Conservation (phyloP, 64 coral and sea anemone species). For the Orbicella faveolata region DNA sequence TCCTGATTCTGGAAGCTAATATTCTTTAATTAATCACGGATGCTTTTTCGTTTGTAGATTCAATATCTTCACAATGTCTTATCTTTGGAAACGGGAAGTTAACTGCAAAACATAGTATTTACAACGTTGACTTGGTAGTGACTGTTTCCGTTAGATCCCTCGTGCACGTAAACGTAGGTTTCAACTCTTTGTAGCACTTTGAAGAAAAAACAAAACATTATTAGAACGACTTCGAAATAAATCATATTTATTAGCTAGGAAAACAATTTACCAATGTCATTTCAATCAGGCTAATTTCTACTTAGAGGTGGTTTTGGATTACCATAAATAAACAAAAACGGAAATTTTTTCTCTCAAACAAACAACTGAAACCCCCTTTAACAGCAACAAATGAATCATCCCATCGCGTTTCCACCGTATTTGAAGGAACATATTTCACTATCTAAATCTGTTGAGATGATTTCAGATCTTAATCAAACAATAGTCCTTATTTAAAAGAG, state of each 20-base stretch:
- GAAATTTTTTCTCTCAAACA: not conserved
- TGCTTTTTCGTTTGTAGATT: not conserved
- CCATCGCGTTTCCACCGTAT: no score
- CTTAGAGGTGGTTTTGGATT: not conserved
- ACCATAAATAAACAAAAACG: not conserved
- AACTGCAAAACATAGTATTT: not conserved
- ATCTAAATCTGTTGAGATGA: slow-evolving; percentile 13
- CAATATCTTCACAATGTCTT: no score
- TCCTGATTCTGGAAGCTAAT: no score
- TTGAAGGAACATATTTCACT: not conserved
- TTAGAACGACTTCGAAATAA: no score
- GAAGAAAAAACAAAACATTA: no score
- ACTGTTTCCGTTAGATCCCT: not conserved
- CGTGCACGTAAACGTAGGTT: not conserved
- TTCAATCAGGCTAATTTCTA: not conserved
- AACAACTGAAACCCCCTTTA: not conserved
- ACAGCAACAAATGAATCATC: not conserved
- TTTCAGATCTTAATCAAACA: slow-evolving; percentile 1
- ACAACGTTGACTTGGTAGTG: not conserved
- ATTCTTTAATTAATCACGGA: not conserved
- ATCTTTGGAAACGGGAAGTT: not conserved
- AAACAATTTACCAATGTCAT: not conserved
- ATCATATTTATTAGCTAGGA: not conserved
- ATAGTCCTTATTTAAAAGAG: not conserved
- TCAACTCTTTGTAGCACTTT: no score